Conservation (phyloP, 2,797 vertebrate genomes). For the Knipowitschia caucasica region DNA sequence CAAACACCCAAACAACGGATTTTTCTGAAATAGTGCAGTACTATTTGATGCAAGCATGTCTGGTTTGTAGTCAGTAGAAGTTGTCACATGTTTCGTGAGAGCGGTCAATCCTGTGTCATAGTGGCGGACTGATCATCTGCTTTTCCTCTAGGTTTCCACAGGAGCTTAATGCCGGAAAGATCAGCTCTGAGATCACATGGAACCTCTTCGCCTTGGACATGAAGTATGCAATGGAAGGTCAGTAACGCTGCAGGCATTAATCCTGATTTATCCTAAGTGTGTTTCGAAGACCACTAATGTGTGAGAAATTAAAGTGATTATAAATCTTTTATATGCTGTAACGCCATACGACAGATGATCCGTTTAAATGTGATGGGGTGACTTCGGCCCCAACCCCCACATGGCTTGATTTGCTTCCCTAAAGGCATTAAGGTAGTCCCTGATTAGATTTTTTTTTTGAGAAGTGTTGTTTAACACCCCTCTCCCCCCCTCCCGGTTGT, state of each 20-base stretch:
- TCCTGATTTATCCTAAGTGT: slow-evolving; percentile 2
- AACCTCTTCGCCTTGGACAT: slow-evolving; percentile 92
- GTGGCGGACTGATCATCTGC: slow-evolving; percentile 50
- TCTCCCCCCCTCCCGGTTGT: slow-evolving; percentile 16
- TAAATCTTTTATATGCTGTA: slow-evolving; percentile 26
- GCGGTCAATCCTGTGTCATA: slow-evolving; percentile 35
- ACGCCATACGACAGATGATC: slow-evolving; percentile 32
- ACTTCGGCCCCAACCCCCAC: slow-evolving; percentile 18
- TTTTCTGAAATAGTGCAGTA: slow-evolving; percentile 21
- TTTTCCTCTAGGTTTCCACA: slow-evolving; percentile 89
- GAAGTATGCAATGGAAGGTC: slow-evolving; percentile 98
- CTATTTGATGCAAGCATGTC: slow-evolving; percentile 54
- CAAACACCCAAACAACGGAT: slow-evolving; percentile 4
- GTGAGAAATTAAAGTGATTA: background rate
- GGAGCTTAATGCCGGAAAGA: slow-evolving; percentile 90
- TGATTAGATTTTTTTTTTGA: slow-evolving; percentile 27
- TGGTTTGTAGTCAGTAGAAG: slow-evolving; percentile 42
- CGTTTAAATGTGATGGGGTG: slow-evolving; percentile 20
- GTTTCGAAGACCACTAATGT: slow-evolving; percentile 6
- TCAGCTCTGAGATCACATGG: slow-evolving; percentile 95
- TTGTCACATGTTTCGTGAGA: slow-evolving; percentile 38
- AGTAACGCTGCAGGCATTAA: slow-evolving; percentile 49
- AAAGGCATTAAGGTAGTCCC: slow-evolving; percentile 23
- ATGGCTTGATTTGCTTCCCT: slow-evolving; percentile 13
- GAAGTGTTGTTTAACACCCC: slow-evolving; percentile 15